phyloP scores from a whole-genome alignment of 2,113 vertebrate species.

The Chelonoidis abingdonii region DNA sequence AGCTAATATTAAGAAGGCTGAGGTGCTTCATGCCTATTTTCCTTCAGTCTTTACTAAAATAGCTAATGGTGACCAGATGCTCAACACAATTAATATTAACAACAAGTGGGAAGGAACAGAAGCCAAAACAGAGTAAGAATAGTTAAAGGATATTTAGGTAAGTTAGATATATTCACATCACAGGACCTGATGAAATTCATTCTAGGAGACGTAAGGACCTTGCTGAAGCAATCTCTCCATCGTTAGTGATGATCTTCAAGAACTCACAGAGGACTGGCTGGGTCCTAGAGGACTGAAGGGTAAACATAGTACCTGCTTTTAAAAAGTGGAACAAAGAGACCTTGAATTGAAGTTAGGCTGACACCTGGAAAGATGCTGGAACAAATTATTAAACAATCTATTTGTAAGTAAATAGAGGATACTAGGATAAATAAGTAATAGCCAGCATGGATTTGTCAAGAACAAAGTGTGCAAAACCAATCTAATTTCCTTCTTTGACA shows the following conservation, averaged over 20 bases:
- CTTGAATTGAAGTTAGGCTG: not conserved
- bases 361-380: too few species aligned
- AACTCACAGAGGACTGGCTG: not conserved
- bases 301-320: not conserved
- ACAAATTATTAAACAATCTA: not conserved
- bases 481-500: not conserved
- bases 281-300: not conserved
- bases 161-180: not conserved
- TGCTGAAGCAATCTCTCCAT: not conserved
- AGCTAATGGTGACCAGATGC: not conserved
- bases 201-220: not conserved
- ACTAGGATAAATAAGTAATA: not conserved
- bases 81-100: not conserved
- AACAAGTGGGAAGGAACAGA: not conserved
- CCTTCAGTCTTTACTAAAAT: not conserved
- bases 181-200: not conserved
- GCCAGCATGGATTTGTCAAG: not conserved
- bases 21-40: not conserved
- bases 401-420: not conserved
- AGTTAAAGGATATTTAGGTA: not conserved
- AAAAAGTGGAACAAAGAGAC: not conserved
- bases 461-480: not conserved
- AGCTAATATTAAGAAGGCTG: not conserved
- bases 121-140: not conserved
- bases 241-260: not conserved